Conservation (phyloP, 2,113 vertebrate species). For the Holacanthus passer region DNA sequence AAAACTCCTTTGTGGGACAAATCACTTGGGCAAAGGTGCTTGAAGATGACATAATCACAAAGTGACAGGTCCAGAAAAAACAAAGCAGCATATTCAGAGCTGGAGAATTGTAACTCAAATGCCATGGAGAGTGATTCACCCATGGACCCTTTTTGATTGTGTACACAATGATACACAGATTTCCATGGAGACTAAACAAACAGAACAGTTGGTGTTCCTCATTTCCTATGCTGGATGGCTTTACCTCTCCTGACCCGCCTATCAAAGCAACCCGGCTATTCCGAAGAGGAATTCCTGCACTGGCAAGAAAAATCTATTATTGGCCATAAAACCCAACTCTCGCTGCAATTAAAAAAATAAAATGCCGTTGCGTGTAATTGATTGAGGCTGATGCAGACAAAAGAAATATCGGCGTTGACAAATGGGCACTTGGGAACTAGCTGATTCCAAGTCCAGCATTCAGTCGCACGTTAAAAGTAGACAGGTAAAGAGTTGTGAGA, state of each 20-base stretch:
- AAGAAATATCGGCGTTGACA: slow-evolving; percentile 39
- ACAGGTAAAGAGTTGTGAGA: slow-evolving; percentile 50
- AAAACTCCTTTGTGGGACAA: slow-evolving; percentile 28
- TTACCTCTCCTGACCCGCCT: slow-evolving; percentile 46
- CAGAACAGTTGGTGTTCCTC: slow-evolving; percentile 22
- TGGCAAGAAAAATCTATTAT: slow-evolving; percentile 46
- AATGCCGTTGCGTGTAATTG: slow-evolving; percentile 26
- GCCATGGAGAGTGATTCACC: slow-evolving; percentile 55
- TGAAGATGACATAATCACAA: slow-evolving; percentile 56
- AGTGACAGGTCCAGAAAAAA: slow-evolving; percentile 61
- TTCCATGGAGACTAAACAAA: slow-evolving; percentile 73
- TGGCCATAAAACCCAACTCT: slow-evolving; percentile 44
- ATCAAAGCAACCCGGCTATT: slow-evolving; percentile 24
- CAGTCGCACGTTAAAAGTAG: slow-evolving; percentile 6
- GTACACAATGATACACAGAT: slow-evolving; percentile 57
- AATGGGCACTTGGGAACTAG: slow-evolving; percentile 43
- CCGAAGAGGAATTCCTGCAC: slow-evolving; percentile 41
- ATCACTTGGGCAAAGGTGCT: slow-evolving; percentile 42
- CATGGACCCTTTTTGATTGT: slow-evolving; percentile 51
- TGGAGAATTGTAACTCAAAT: slow-evolving; percentile 35
- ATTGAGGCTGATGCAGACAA: slow-evolving; percentile 20
- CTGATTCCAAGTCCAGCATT: slow-evolving; percentile 11
- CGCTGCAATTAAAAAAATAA: slow-evolving; percentile 28
- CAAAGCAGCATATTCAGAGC: slow-evolving; percentile 35
- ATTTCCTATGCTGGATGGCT: slow-evolving; percentile 19